Conservation (phyloP, 2,113 vertebrate species). For the Corydoras sp. region DNA sequence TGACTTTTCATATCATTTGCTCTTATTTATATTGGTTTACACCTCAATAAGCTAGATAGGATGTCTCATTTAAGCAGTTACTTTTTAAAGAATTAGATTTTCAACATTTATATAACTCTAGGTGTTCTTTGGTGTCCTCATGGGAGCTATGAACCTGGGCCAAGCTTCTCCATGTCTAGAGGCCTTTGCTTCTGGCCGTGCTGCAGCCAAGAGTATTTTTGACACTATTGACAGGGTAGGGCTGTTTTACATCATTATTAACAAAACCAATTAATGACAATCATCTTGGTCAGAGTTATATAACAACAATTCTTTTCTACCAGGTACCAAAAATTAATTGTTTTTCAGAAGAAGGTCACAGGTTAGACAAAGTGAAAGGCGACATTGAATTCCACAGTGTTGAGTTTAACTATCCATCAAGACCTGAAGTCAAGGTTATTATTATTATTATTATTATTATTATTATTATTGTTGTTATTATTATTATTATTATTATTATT, state of each 20-base stretch:
- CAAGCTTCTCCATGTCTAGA: conserved; percentile 68
- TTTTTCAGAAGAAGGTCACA: conserved; percentile 66
- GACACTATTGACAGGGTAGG: conserved; percentile 67
- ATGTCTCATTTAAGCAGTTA: too few relatives aligned
- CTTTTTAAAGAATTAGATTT: too few relatives aligned
- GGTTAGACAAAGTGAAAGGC: conserved; percentile 64
- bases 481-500: neutral
- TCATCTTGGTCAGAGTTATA: neutral
- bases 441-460: neutral
- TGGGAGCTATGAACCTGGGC: conserved; percentile 65
- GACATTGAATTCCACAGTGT: conserved; percentile 68
- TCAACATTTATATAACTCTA: conserved; percentile 30
- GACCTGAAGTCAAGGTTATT: conserved; percentile 65
- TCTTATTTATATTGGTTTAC: too few relatives aligned
- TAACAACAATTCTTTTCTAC: conserved; percentile 17
- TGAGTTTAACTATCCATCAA: conserved; percentile 64
- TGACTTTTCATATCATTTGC: too few relatives aligned
- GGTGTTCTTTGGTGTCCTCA: conserved; percentile 71
- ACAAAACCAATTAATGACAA: neutral
- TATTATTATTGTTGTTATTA: neutral
- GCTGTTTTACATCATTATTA: too few relatives aligned
- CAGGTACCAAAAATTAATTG: conserved; percentile 69
- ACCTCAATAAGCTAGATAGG: too few relatives aligned
- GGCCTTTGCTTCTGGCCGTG: conserved; percentile 66
- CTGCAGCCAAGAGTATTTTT: conserved; percentile 67